Evolutionary conservation across 2,113 vertebrate species (phyloP).

Genomic region (Chloroceryle aenea): DNA sequence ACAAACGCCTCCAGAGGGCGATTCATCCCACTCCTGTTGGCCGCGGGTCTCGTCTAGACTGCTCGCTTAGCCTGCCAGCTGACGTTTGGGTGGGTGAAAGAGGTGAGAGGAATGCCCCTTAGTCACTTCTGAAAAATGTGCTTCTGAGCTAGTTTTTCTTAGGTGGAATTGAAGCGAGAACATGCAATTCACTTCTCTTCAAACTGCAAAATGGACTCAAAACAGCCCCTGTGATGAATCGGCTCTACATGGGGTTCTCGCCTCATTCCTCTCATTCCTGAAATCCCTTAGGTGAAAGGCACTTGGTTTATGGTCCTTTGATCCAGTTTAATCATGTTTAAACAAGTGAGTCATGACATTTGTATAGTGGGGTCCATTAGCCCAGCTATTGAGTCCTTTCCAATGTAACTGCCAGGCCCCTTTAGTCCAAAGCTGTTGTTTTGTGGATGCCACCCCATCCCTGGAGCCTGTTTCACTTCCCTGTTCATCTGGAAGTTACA

Average conservation of each 20-base stretch:
- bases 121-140: slow-evolving; percentile 52
- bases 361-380: slow-evolving; percentile 43
- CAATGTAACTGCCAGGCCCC: slow-evolving; percentile 44
- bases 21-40: slow-evolving; percentile 21
- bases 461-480: slow-evolving; percentile 41
- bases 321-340: slow-evolving; percentile 51
- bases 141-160: slow-evolving; percentile 33
- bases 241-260: slow-evolving; percentile 16
- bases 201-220: slow-evolving; percentile 13
- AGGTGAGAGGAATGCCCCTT: slow-evolving; percentile 63
- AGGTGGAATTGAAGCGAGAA: background rate
- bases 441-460: slow-evolving; percentile 5
- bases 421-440: background rate
- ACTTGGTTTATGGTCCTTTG: slow-evolving; percentile 48
- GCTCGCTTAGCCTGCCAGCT: slow-evolving; percentile 22
- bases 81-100: slow-evolving; percentile 51
- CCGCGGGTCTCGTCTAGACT: background rate
- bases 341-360: slow-evolving; percentile 56
- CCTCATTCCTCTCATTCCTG: slow-evolving; percentile 59
- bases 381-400: slow-evolving; percentile 20
- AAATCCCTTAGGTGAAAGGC: slow-evolving; percentile 59
- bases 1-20: background rate
- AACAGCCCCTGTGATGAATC: slow-evolving; percentile 28
- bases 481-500: slow-evolving; percentile 28
- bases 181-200: slow-evolving; percentile 27